Percentiles rank a stretch among this genome's conserved stretches.
Conservation (phyloP, 1,140 invertebrate genomes). For the Leptoteleia sp. region DNA sequence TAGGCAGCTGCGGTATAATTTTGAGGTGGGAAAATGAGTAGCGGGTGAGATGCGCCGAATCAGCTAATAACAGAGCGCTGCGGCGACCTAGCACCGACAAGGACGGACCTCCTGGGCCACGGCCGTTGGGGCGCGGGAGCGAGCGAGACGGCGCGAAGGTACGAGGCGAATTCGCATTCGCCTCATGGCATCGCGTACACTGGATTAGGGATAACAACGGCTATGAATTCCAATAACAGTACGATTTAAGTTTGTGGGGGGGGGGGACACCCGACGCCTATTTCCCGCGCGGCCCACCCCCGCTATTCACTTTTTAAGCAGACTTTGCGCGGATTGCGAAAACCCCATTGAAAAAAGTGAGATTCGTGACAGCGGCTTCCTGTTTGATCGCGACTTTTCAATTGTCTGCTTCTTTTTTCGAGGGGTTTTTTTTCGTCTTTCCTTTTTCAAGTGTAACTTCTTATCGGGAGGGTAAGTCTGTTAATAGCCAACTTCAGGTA, state of each 20-base stretch:
- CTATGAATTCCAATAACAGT: constrained; percentile 64
- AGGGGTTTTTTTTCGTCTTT: too few species aligned
- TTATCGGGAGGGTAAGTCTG: too few species aligned
- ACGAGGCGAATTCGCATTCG: constrained; percentile 42
- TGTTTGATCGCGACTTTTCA: too few species aligned
- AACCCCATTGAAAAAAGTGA: too few species aligned
- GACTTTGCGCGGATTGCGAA: constrained; percentile 23
- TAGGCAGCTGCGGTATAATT: constrained; percentile 63
- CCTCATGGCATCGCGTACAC: constrained; percentile 48
- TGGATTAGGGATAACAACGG: constrained; percentile 66
- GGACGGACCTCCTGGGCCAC: constrained; percentile 55
- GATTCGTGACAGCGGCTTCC: too few species aligned
- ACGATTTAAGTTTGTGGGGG: constrained; percentile 60
- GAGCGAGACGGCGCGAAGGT: constrained; percentile 31
- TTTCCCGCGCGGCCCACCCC: constrained; percentile 36
- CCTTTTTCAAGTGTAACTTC: too few species aligned
- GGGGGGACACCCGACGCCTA: constrained; percentile 47
- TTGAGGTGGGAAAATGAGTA: constrained; percentile 68
- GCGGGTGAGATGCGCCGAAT: constrained; percentile 67
- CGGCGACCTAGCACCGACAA: constrained; percentile 61
- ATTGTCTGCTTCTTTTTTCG: too few species aligned
- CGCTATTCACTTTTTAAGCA: constrained; percentile 44
- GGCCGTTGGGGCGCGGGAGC: constrained; percentile 45
- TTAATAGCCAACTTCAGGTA: too few species aligned
- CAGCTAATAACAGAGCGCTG: constrained; percentile 67